phyloP scores from a whole-genome alignment of 2,888 invertebrate genomes.

The Fragum whitleyi region DNA sequence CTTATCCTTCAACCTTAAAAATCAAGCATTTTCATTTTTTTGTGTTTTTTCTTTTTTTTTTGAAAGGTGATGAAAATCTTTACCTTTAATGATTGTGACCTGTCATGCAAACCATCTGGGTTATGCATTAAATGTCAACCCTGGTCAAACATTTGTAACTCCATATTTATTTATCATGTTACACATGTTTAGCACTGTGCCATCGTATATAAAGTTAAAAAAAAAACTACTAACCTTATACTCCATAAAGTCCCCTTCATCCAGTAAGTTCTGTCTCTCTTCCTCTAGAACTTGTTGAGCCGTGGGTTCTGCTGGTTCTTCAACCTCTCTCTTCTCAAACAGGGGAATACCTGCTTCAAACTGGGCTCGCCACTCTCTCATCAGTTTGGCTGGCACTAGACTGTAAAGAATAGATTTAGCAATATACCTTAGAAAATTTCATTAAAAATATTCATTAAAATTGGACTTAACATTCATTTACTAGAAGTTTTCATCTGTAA shows the following conservation, averaged over 20 bases:
- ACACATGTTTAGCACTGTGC: no score
- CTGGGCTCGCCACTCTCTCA: conserved; percentile 83
- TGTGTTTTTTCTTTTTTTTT: no score
- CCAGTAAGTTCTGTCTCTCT: conserved; percentile 81
- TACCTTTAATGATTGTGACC: no score
- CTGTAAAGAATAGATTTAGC: conserved; percentile 59
- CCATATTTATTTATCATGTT: no score
- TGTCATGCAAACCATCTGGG: no score
- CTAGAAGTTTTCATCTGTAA: not conserved
- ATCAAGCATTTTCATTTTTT: no score
- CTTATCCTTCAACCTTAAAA: no score
- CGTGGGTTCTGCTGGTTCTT: conserved; percentile 72
- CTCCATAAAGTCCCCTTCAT: conserved; percentile 84
- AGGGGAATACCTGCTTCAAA: conserved; percentile 83
- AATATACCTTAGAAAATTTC: not conserved
- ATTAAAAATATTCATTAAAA: not conserved
- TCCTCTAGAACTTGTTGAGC: conserved; percentile 82
- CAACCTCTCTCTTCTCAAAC: conserved; percentile 72
- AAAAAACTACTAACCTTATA: conserved; percentile 78
- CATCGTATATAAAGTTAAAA: no score
- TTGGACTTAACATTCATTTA: not conserved
- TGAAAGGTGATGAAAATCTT: no score
- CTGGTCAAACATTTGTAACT: no score
- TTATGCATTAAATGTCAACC: no score
- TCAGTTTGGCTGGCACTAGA: conserved; percentile 82